Evolutionary conservation across 1,140 invertebrate genomes (phyloP).

Genomic region (Euglossa dilemma): DNA sequence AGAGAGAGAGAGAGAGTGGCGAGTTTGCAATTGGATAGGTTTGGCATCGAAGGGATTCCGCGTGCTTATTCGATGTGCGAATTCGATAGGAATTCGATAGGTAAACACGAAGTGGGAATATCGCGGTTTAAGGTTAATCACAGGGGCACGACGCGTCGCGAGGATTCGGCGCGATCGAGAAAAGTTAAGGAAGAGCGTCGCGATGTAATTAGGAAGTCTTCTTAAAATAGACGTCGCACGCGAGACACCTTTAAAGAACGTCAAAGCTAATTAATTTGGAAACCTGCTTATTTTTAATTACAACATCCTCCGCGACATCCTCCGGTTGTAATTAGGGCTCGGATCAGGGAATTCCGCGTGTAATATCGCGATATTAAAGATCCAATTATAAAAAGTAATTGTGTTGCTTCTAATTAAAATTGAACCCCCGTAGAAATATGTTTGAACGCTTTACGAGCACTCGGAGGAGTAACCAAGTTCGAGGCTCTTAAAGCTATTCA

Average conservation of each 20-base stretch:
- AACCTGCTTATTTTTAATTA: not conserved
- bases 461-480: conserved; percentile 17
- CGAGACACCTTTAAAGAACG: too few relatives aligned
- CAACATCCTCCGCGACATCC: too few relatives aligned
- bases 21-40: not conserved
- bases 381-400: not conserved
- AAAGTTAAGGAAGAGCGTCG: too few relatives aligned
- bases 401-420: conserved; percentile 5
- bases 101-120: too few relatives aligned
- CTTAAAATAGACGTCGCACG: not conserved
- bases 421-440: not conserved
- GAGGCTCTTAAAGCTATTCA: conserved; percentile 14
- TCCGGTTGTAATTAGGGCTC: not conserved
- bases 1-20: too few relatives aligned
- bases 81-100: too few relatives aligned
- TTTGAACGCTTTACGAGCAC: conserved; percentile 9
- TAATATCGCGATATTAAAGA: not conserved
- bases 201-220: not conserved
- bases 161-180: too few relatives aligned
- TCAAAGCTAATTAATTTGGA: not conserved
- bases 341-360: not conserved
- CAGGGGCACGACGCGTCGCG: too few relatives aligned
- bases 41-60: too few relatives aligned
- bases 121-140: too few relatives aligned
- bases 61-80: too few relatives aligned